A percentile compares a stretch with the other conserved stretches of the same genome.
Evolutionary conservation across 2,888 invertebrate species (phyloP).

Genomic region (Tiliacea citrago): DNA sequence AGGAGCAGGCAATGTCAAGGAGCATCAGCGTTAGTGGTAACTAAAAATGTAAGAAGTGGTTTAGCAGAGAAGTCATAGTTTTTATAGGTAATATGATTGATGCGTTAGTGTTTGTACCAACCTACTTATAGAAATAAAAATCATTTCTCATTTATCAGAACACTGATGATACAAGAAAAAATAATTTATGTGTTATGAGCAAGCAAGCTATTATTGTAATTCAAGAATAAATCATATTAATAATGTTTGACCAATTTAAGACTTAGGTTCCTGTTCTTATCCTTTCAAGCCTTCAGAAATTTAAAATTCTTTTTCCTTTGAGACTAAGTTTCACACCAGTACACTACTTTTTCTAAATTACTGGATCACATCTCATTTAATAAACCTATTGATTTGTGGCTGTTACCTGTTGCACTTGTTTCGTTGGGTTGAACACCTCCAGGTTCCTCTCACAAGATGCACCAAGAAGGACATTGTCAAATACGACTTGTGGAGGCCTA

Average conservation of each 20-base stretch:
- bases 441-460: constrained; percentile 89
- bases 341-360: not conserved
- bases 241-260: not conserved
- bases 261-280: not conserved
- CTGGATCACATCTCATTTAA: too few relatives aligned
- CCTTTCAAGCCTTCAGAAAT: not conserved
- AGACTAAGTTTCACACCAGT: not conserved
- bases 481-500: constrained; percentile 92
- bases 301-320: not conserved
- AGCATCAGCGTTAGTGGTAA: too few relatives aligned
- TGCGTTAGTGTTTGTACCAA: too few relatives aligned
- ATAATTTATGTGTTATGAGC: not conserved
- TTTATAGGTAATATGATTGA: too few relatives aligned
- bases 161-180: not conserved
- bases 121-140: too few relatives aligned
- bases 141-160: too few relatives aligned
- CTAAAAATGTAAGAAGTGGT: not conserved
- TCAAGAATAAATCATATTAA: not conserved
- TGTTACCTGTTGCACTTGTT: constrained; percentile 83
- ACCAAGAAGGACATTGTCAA: constrained; percentile 92
- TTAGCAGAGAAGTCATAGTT: not conserved
- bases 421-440: constrained; percentile 91
- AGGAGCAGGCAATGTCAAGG: too few relatives aligned
- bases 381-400: not conserved
- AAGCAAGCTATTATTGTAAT: not conserved